These are phyloP conservation scores for Pterophyllum scalare DNA, from an alignment of 2,113 vertebrate genomes.

Conservation along the genomic window DNA sequence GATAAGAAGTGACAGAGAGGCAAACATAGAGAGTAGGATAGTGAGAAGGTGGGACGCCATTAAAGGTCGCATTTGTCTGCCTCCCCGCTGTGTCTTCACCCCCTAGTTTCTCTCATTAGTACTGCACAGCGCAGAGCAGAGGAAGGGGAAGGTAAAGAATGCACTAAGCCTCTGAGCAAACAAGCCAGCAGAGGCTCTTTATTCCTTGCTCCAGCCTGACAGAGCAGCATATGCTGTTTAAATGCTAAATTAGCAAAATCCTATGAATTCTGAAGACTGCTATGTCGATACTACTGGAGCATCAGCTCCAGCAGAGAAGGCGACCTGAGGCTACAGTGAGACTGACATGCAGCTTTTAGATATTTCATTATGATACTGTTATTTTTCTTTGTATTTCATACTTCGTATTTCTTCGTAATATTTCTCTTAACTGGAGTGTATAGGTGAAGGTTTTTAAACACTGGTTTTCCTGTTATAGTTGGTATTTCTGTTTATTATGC, in stretches of 20 bases:
- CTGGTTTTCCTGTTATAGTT: no score
- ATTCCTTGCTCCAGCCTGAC: conserved; percentile 14
- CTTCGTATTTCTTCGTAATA: background rate
- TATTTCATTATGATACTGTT: background rate
- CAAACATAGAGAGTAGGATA: background rate
- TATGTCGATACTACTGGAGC: background rate
- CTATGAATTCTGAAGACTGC: conserved; percentile 25
- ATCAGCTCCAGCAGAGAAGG: conserved; percentile 25
- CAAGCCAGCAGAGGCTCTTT: conserved; percentile 22
- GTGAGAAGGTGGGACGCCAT: conserved; percentile 25
- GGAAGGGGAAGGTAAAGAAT: conserved; percentile 37
- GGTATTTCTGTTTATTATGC: no score
- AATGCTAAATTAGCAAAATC: conserved; percentile 51
- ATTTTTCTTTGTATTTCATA: no score
- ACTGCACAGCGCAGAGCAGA: conserved; percentile 6
- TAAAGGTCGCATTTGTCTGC: conserved; percentile 64
- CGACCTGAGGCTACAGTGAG: background rate
- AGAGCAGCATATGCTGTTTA: conserved; percentile 54
- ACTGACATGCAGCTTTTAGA: background rate
- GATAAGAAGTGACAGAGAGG: conserved; percentile 2
- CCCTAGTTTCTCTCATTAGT: conserved; percentile 60
- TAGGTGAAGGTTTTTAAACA: no score
- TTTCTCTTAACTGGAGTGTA: background rate
- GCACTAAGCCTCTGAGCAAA: conserved; percentile 21
- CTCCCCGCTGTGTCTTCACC: conserved; percentile 21